phyloP scores from a whole-genome alignment of 2,888 invertebrate species.

The Rhogogaster chlorosoma region DNA sequence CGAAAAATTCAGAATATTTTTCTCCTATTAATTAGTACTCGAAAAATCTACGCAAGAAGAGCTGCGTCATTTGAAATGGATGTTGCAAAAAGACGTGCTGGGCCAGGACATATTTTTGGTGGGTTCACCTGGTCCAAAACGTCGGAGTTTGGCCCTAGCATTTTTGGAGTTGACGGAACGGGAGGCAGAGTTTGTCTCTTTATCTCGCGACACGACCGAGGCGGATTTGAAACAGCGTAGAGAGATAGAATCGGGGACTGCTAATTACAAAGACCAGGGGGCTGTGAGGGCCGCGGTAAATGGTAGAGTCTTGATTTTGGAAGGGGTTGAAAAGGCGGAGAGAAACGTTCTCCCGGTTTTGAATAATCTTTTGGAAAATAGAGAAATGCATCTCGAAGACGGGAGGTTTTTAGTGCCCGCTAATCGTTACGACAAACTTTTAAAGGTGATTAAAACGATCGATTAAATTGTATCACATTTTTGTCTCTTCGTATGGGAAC shows the following conservation, averaged over 20 bases:
- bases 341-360: slow-evolving; percentile 97
- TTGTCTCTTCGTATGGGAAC: neutral
- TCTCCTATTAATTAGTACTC: slow-evolving; percentile 65
- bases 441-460: slow-evolving; percentile 82
- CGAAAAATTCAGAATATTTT: slow-evolving; percentile 75
- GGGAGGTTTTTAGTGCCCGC: slow-evolving; percentile 96
- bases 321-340: slow-evolving; percentile 98
- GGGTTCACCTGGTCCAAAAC: slow-evolving; percentile 92
- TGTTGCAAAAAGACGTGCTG: slow-evolving; percentile 95
- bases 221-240: slow-evolving; percentile 97
- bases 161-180: slow-evolving; percentile 93
- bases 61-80: slow-evolving; percentile 93
- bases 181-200: slow-evolving; percentile 95
- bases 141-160: slow-evolving; percentile 91
- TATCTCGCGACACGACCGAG: slow-evolving; percentile 98
- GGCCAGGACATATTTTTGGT: slow-evolving; percentile 97
- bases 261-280: slow-evolving; percentile 96
- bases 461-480: slow-evolving; percentile 14
- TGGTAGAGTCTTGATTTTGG: slow-evolving; percentile 93
- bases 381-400: slow-evolving; percentile 99
- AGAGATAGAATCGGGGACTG: slow-evolving; percentile 93
- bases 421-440: slow-evolving; percentile 92
- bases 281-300: slow-evolving; percentile 95
- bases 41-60: slow-evolving; percentile 84
- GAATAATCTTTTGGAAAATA: slow-evolving; percentile 97